Evolutionary conservation across 2,888 invertebrate genomes (phyloP).

Genomic region (Labia minor): DNA sequence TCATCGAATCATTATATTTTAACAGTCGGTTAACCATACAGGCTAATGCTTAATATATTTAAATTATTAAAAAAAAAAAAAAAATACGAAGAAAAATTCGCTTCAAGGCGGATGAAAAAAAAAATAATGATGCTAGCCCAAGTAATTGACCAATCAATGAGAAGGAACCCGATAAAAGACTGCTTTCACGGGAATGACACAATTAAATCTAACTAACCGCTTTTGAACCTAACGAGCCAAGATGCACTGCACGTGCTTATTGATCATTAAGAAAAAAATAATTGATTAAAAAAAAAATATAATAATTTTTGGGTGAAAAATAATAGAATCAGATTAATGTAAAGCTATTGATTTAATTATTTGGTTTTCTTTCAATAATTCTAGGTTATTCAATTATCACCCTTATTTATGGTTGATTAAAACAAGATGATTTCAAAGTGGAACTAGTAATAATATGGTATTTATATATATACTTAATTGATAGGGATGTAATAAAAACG

Average conservation of each 20-base stretch:
- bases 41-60: conserved; percentile 8
- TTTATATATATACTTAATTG: no score
- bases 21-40: conserved; percentile 2
- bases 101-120: background rate
- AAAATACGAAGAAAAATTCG: no score
- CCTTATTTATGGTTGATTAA: no score
- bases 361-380: no score
- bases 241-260: background rate
- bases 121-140: conserved; percentile 4
- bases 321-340: no score
- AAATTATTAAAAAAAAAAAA: background rate
- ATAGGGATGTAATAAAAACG: no score
- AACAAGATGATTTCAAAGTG: no score
- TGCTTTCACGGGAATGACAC: background rate
- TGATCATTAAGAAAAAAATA: background rate
- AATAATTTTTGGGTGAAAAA: no score
- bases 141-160: conserved; percentile 13
- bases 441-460: no score
- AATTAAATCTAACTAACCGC: conserved; percentile 13
- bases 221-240: background rate
- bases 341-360: no score
- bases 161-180: background rate
- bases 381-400: no score
- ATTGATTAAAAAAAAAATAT: no score
- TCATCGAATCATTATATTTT: background rate